Percentiles rank a stretch among this genome's conserved stretches.
These are phyloP conservation scores for Cephus cinctus DNA, from an alignment of 1,140 invertebrate genomes.

Conservation along the genomic window DNA sequence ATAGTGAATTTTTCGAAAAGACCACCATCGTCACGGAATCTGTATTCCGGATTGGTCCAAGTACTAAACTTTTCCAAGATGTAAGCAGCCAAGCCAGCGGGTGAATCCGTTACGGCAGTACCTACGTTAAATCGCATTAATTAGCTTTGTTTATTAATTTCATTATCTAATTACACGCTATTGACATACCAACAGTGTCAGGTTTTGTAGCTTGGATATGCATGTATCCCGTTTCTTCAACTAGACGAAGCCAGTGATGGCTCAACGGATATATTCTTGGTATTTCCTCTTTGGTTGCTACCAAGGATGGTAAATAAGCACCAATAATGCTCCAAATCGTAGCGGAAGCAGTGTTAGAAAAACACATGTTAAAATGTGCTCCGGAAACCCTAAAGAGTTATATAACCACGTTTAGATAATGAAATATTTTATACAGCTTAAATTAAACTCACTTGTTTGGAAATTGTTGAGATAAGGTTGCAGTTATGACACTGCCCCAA, in stretches of 20 bases:
- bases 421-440: slow-evolving; percentile 2
- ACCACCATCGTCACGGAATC: slow-evolving; percentile 68
- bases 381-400: slow-evolving; percentile 59
- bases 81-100: slow-evolving; percentile 76
- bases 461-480: slow-evolving; percentile 64
- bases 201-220: slow-evolving; percentile 88
- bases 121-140: slow-evolving; percentile 49
- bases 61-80: slow-evolving; percentile 85
- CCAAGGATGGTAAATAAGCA: slow-evolving; percentile 56
- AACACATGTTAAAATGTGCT: slow-evolving; percentile 67
- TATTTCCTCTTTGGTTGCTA: slow-evolving; percentile 59
- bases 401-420: not conserved
- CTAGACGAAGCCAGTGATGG: slow-evolving; percentile 48
- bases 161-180: not conserved
- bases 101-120: slow-evolving; percentile 64
- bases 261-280: slow-evolving; percentile 65
- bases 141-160: not conserved
- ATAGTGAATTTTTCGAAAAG: slow-evolving; percentile 64
- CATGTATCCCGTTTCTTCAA: slow-evolving; percentile 77
- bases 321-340: slow-evolving; percentile 59
- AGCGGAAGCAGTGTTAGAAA: slow-evolving; percentile 39
- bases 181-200: slow-evolving; percentile 76
- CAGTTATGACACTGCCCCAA: slow-evolving; percentile 69
- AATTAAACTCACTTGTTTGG: slow-evolving; percentile 58
- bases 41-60: slow-evolving; percentile 67